Evolutionary conservation across 2,797 vertebrate genomes (phyloP), one percentile per base, ranked within the genome.

Genomic region (Otus scops): DNA sequence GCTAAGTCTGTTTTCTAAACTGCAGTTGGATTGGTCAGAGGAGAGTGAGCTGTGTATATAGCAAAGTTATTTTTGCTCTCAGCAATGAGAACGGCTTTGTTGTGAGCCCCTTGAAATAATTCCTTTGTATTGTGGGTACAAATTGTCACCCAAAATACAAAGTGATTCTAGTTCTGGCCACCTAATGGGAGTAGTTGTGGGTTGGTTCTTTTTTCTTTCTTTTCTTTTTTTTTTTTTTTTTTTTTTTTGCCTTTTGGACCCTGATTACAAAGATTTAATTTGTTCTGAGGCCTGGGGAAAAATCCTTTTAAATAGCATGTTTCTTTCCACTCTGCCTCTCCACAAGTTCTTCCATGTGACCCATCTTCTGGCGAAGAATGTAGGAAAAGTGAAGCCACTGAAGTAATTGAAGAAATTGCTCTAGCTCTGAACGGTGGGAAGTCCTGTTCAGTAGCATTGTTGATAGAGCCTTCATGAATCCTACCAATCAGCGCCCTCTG

Each of bases 331-430:
- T 92, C 69, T 95, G 77, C 85, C 79, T 96, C 92, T 95, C 95
- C 85, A 82, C 94, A 95, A 97, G 93, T 85, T 95, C 85, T 91
- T 95, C 88, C 90, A 93, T 93, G 89, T 96, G 94, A 95, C 92
- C 87, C 95, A 94, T 94, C 90, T 89, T 88, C 88, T 93, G 94
- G 91, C 14, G 1, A 81, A 84, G 83, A 93, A 70, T 1, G 30
- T 68, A 73, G 95, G 92, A 96, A 91, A 83, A 95, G 95, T 89
- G 94, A 96, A 96, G 93, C 22, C 85, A 36, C 76, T 95, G 92
- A 94, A 97, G 94, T 75, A 92, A 94, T 90, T 94, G 91, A 91
- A 91, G 95, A 87, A 95, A 92, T 92, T 93, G 84, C 83, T 85
- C 24, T 74, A 47, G 82, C 90, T 89, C 20, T 3, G 80, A 85